These are phyloP conservation scores for Bombus confusus DNA, from an alignment of 1,140 invertebrate species.

Conservation along the genomic window DNA sequence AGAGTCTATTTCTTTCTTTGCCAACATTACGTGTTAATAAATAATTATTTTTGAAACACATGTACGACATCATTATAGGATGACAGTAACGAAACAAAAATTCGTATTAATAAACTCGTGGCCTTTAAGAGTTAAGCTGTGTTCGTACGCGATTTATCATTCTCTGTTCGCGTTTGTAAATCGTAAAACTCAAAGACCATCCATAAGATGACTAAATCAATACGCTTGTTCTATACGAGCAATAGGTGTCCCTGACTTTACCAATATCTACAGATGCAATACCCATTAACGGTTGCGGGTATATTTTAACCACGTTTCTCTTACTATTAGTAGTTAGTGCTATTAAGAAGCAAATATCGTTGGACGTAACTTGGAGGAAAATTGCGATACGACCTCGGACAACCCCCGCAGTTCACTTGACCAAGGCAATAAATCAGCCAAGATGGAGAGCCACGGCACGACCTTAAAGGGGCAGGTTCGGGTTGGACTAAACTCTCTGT, in stretches of 20 bases:
- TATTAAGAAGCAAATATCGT: not conserved
- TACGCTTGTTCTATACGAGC: not conserved
- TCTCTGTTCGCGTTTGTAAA: not conserved
- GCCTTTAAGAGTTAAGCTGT: not conserved
- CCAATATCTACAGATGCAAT: not conserved
- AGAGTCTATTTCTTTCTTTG: not conserved
- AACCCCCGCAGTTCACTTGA: slow-evolving; percentile 61
- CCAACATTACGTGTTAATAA: not conserved
- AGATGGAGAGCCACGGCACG: slow-evolving; percentile 40
- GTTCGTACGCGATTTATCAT: not conserved
- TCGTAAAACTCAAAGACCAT: not conserved
- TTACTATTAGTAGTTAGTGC: not conserved
- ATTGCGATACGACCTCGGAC: slow-evolving; percentile 64
- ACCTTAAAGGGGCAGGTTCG: slow-evolving; percentile 60
- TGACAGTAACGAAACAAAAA: not conserved
- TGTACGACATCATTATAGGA: not conserved
- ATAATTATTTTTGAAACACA: not conserved
- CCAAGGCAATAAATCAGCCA: slow-evolving; percentile 59
- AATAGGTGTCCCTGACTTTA: slow-evolving; percentile 24
- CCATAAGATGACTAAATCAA: slow-evolving; percentile 16
- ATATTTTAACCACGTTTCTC: not conserved
- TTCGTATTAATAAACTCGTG: not conserved
- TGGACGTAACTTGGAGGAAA: slow-evolving; percentile 12
- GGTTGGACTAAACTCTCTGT: slow-evolving; percentile 3
- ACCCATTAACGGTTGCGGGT: not conserved